These are phyloP conservation scores for Drosophila sp. DNA, from an alignment of 1,140 invertebrate species.

Conservation along the genomic window DNA sequence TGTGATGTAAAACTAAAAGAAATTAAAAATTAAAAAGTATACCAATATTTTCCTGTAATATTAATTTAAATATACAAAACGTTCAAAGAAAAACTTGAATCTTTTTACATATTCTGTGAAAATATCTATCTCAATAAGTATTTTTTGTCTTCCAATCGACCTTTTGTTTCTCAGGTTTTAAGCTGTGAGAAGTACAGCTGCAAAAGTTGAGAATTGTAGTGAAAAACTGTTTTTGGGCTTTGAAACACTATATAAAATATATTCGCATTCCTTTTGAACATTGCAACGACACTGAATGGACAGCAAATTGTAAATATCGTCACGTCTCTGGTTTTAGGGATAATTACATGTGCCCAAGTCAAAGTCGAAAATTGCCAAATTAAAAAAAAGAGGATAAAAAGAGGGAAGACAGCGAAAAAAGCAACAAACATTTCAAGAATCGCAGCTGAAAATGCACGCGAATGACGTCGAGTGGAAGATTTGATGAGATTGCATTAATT, in stretches of 20 bases:
- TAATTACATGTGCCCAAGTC: conserved; percentile 60
- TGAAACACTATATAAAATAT: conserved; percentile 51
- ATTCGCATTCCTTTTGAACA: conserved; percentile 59
- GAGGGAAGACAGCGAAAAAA: neutral
- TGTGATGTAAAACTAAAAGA: no score
- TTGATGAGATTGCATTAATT: conserved; percentile 1
- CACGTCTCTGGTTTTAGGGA: conserved; percentile 74
- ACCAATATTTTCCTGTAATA: no score
- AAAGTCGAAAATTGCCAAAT: neutral
- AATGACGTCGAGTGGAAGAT: neutral
- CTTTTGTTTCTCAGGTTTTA: no score
- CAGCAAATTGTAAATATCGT: conserved; percentile 71
- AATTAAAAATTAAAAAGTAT: no score
- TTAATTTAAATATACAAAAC: no score
- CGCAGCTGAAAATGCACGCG: conserved; percentile 11
- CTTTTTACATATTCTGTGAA: no score
- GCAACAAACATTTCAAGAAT: conserved; percentile 6
- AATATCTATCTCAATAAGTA: neutral
- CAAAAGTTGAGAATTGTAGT: neutral
- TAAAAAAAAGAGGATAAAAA: conserved; percentile 10
- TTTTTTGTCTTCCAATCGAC: no score
- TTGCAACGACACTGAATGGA: conserved; percentile 54
- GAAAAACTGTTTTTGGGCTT: conserved; percentile 8
- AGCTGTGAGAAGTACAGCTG: neutral
- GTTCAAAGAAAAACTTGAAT: no score